phyloP scores from a whole-genome alignment of 2,113 vertebrate genomes.

The Trichechus manatus region DNA sequence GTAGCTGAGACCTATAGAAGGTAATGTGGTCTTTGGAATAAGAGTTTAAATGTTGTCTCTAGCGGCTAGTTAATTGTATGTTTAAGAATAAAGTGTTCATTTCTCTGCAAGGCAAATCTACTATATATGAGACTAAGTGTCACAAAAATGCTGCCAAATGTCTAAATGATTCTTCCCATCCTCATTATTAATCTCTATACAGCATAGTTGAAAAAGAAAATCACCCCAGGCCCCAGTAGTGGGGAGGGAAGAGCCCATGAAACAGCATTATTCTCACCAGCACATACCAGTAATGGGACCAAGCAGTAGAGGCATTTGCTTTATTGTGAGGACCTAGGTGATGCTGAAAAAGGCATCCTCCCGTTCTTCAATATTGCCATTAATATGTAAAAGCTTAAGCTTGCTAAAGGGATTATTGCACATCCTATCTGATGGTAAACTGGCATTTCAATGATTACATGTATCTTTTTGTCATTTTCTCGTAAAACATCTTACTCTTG shows the following conservation, averaged over 20 bases:
- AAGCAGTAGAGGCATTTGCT: constrained; percentile 57
- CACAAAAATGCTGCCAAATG: constrained; percentile 73
- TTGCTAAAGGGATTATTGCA: constrained; percentile 91
- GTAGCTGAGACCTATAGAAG: constrained; percentile 35
- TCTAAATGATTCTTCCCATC: constrained; percentile 69
- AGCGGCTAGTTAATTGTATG: constrained; percentile 59
- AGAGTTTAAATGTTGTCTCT: constrained; percentile 65
- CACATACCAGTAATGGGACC: constrained; percentile 47
- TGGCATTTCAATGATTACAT: constrained; percentile 89
- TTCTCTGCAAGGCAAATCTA: constrained; percentile 68
- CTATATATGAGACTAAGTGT: constrained; percentile 67
- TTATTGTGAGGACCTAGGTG: constrained; percentile 65
- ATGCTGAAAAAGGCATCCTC: constrained; percentile 74
- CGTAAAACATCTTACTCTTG: constrained; percentile 89
- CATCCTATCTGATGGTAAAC: constrained; percentile 90
- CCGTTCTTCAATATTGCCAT: constrained; percentile 86
- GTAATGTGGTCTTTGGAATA: constrained; percentile 38
- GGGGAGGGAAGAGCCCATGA: constrained; percentile 20
- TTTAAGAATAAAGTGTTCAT: constrained; percentile 58
- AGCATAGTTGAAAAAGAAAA: constrained; percentile 16
- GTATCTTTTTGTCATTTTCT: constrained; percentile 91
- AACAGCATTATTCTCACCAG: constrained; percentile 29
- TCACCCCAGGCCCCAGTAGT: constrained; percentile 8
- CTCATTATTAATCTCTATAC: constrained; percentile 69
- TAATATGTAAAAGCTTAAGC: constrained; percentile 92